phyloP scores from a whole-genome alignment of 1,140 invertebrate genomes.

The Eueides isabella region DNA sequence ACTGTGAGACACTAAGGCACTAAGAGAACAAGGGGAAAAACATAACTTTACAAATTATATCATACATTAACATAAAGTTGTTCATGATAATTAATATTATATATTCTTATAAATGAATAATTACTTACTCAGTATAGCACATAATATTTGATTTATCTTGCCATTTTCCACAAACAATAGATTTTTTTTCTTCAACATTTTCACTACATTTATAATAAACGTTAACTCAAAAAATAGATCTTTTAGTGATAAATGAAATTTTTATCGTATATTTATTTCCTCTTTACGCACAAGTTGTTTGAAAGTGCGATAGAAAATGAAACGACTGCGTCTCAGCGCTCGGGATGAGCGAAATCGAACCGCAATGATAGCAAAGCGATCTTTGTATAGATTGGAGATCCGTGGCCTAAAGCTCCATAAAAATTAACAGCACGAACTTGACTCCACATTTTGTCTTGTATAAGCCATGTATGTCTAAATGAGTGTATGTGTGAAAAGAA shows the following conservation, averaged over 20 bases:
- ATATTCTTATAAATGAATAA: background rate
- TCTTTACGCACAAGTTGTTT: background rate
- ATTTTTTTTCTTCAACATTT: slow-evolving; percentile 8
- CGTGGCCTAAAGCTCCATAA: background rate
- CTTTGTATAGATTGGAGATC: background rate
- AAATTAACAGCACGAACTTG: background rate
- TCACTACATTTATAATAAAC: background rate
- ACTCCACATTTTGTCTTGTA: background rate
- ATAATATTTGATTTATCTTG: slow-evolving; percentile 61
- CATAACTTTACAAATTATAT: background rate
- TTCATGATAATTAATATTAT: background rate
- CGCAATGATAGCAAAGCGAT: background rate
- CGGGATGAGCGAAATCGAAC: background rate
- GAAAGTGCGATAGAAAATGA: background rate
- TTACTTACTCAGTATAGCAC: slow-evolving; percentile 61
- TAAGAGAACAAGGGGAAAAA: too few species aligned
- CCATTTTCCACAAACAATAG: slow-evolving; percentile 40
- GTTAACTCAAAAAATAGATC: background rate
- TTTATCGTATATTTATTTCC: background rate
- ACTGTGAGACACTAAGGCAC: too few species aligned
- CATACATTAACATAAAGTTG: too few species aligned
- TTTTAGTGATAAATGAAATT: background rate
- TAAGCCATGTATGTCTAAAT: too few species aligned
- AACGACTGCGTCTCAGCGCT: background rate
- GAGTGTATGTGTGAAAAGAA: too few species aligned